Base-by-base conservation (phyloP, 2,888 invertebrate genomes). In the Temnothorax unifasciatus region DNA sequence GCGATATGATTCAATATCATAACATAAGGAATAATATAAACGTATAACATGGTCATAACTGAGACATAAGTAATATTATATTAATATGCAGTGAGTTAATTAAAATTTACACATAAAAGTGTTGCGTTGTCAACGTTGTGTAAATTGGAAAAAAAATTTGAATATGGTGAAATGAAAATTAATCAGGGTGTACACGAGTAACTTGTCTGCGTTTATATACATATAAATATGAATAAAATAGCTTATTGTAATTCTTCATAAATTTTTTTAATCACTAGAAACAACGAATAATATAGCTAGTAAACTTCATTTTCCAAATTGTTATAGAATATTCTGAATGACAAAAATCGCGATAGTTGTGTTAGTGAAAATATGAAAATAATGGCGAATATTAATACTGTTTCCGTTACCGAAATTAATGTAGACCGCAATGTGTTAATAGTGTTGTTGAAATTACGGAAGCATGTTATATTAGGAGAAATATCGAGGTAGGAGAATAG, bases 11-110 rank as follows among this genome's bases (percentile, higher is more conserved):
- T 44, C 25, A 59, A 61, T 38, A 25, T 59, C 15, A 9, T 21
- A 21, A 57, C 11, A 9, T 21, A 18, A 57, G n/a, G n/a, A 15
- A 69, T 59, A 1, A 59, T 57, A 79, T 76, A 57, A 85, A 63
- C 61, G n/a, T 69, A 18, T 52, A 54, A 52, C 18, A 74, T 57
- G 21, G 4, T 9, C 3, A n/a, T n/a, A 8, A 44, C 44, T 77
- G 4, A 59, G 13, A 34, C 29, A 59, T 47, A 81, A 61, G 34
- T 71, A 61, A 54, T 21, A 29, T 41, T 18, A 8, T 64, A 11
- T 59, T 68, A 25, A 41, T 44, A 38, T 21, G 25, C n/a, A 13
- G 3, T 5, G 3, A 18, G 1, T 3, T 25, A 41, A 25, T 3
- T 25, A 41, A 25, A 47, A n/a, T 66, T 75, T 63, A 52, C 50